Evolutionary conservation across 2,888 invertebrate species (phyloP).

Genomic region (Ariolimax columbianus): DNA sequence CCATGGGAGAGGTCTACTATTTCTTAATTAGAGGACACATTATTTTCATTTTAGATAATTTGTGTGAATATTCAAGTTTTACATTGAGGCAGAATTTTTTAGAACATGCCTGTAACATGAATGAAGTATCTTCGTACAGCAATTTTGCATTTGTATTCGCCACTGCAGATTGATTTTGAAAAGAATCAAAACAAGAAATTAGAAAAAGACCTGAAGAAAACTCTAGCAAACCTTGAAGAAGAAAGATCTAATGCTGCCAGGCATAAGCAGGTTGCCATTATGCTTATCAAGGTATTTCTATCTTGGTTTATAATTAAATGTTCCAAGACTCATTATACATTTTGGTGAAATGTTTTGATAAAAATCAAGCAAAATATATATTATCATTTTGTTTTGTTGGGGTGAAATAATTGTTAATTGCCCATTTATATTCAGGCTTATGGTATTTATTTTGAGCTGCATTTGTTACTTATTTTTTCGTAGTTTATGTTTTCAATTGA

Average conservation of each 20-base stretch:
- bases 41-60: too few relatives aligned
- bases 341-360: neutral
- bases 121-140: neutral
- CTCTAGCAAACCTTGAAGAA: conserved; percentile 73
- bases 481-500: too few relatives aligned
- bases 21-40: too few relatives aligned
- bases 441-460: too few relatives aligned
- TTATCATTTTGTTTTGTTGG: too few relatives aligned
- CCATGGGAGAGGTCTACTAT: too few relatives aligned
- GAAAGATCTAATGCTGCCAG: conserved; percentile 73
- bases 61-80: too few relatives aligned
- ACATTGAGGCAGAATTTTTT: too few relatives aligned
- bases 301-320: neutral
- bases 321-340: neutral
- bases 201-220: conserved; percentile 77
- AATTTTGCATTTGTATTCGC: neutral
- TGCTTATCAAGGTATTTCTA: conserved; percentile 51
- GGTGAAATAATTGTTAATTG: too few relatives aligned
- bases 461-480: too few relatives aligned
- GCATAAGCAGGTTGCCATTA: conserved; percentile 75
- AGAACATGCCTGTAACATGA: neutral
- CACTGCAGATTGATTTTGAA: conserved; percentile 77
- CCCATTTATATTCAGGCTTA: too few relatives aligned
- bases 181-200: conserved; percentile 74
- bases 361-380: neutral